phyloP scores from a whole-genome alignment of 1,140 invertebrate species.

The Brachionus koreanus region DNA sequence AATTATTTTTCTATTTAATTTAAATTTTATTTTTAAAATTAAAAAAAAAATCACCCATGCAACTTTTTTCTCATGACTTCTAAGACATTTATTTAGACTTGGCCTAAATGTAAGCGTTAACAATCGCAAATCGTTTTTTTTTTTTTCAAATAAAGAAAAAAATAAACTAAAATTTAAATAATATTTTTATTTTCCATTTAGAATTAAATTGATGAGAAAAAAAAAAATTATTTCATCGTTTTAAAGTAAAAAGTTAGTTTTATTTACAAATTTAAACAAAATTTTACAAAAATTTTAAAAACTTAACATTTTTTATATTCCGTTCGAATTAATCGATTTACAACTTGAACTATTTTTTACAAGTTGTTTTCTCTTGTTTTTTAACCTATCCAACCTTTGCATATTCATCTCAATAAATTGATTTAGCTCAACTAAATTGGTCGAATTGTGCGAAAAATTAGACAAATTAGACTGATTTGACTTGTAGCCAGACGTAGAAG shows the following conservation, averaged over 20 bases:
- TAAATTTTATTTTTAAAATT: no score
- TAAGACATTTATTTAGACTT: no score
- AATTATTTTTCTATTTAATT: no score
- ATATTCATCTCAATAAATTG: conserved; percentile 35
- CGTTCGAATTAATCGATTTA: conserved; percentile 5
- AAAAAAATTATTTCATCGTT: background rate
- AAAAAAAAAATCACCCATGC: no score
- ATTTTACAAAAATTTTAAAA: background rate
- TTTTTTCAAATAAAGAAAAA: no score
- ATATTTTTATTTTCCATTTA: background rate
- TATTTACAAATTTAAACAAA: conserved; percentile 19
- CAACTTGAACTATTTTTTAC: conserved; percentile 6
- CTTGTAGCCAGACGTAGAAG: conserved; percentile 23
- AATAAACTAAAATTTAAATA: no score
- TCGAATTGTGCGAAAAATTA: background rate
- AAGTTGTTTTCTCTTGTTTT: background rate
- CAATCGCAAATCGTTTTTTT: no score
- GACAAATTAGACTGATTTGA: background rate
- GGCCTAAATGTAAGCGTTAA: no score
- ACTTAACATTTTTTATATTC: conserved; percentile 6
- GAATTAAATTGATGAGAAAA: background rate
- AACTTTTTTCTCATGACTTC: no score
- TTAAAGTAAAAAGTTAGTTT: background rate
- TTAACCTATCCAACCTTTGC: background rate
- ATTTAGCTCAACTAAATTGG: background rate